phyloP scores from a whole-genome alignment of 1,140 invertebrate genomes.

The Mya arenaria region DNA sequence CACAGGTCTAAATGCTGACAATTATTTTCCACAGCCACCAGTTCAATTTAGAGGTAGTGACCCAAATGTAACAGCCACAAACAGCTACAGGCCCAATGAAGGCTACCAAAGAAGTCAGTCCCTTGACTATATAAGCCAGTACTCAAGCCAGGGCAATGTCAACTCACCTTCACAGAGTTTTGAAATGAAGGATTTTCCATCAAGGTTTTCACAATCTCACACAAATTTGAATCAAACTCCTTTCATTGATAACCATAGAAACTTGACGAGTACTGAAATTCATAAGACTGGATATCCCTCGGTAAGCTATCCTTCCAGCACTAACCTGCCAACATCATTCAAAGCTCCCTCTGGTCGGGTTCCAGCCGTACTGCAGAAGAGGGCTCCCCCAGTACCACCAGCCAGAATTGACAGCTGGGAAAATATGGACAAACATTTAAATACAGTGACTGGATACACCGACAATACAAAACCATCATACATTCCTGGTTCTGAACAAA shows the following conservation, averaged over 20 bases:
- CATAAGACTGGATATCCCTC: too few relatives aligned
- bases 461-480: background rate
- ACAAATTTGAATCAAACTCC: background rate
- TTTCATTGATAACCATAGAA: background rate
- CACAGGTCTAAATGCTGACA: too few relatives aligned
- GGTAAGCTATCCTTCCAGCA: background rate
- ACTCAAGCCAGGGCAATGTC: background rate
- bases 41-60: background rate
- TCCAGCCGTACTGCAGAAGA: conserved; percentile 9
- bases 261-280: too few relatives aligned
- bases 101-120: conserved; percentile 29
- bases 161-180: conserved; percentile 25
- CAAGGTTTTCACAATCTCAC: conserved; percentile 4
- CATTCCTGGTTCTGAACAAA: background rate
- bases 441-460: background rate
- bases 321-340: background rate
- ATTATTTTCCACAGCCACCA: conserved; percentile 14
- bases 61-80: background rate
- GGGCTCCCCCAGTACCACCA: conserved; percentile 36
- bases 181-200: conserved; percentile 40
- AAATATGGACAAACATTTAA: conserved; percentile 44
- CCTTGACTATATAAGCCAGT: conserved; percentile 20
- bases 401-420: conserved; percentile 52
- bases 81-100: too few relatives aligned
- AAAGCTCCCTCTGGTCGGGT: too few relatives aligned